phyloP scores from a whole-genome alignment of 2,113 vertebrate species.

The Tragulus kanchil region DNA sequence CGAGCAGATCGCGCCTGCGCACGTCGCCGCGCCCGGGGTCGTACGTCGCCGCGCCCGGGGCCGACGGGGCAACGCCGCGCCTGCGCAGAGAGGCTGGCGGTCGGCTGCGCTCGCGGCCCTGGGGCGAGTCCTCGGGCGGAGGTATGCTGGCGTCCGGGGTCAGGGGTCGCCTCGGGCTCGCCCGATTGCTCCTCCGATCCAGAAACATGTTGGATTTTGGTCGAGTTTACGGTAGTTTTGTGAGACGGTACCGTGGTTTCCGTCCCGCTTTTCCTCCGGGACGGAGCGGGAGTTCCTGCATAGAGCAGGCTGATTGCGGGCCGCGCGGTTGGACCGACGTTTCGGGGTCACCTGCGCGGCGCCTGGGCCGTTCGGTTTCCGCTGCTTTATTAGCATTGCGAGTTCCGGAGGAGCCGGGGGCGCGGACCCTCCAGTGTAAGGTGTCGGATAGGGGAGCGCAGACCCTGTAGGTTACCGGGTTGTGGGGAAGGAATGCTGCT shows the following conservation, averaged over 20 bases:
- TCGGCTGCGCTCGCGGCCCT: accelerated
- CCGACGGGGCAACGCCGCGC: not conserved
- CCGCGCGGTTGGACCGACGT: not conserved
- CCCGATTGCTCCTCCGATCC: not conserved
- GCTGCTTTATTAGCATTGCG: not conserved
- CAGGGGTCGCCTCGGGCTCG: not conserved
- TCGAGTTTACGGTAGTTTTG: not conserved
- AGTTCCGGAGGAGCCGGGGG: not conserved
- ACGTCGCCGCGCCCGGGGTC: accelerated
- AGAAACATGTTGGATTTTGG: not conserved
- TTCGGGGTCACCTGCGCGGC: not conserved
- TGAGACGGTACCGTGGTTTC: not conserved
- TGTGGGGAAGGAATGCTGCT: not conserved
- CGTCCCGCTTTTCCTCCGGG: not conserved
- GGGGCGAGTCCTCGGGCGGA: no score
- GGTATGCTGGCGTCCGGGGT: not conserved
- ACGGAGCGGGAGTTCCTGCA: not conserved
- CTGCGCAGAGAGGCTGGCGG: not conserved
- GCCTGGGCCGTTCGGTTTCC: not conserved
- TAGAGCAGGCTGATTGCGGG: not conserved
- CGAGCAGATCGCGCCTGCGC: not conserved
- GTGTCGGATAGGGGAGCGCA: not conserved
- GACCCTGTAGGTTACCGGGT: not conserved
- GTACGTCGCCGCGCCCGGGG: conserved; percentile 64
- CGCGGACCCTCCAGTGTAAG: not conserved